Conservation (phyloP, 2,888 invertebrate species). For the Ichneumon xanthorius region DNA sequence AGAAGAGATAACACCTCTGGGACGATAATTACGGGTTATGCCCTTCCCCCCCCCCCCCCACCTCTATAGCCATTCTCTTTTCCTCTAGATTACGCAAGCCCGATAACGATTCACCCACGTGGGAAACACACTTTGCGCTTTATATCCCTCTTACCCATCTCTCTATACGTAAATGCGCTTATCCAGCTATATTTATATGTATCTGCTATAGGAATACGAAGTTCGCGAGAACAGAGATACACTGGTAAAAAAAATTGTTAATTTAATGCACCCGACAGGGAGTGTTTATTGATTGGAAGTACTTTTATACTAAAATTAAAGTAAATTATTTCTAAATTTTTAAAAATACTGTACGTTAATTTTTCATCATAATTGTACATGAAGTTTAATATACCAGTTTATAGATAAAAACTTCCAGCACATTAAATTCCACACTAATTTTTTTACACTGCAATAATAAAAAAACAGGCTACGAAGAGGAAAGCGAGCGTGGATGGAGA, state of each 20-base stretch:
- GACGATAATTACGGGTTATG: slow-evolving; percentile 46
- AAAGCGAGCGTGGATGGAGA: slow-evolving; percentile 28
- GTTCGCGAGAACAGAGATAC: too few species aligned
- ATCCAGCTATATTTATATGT: too few species aligned
- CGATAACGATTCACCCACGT: slow-evolving; percentile 50
- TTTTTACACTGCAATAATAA: not conserved
- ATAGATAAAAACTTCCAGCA: too few species aligned
- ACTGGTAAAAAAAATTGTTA: too few species aligned
- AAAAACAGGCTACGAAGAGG: not conserved
- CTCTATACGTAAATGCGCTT: not conserved
- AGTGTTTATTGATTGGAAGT: too few species aligned
- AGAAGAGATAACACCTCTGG: slow-evolving; percentile 3
- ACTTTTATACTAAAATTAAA: too few species aligned
- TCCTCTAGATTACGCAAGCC: slow-evolving; percentile 31
- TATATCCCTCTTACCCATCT: not conserved
- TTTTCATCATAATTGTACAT: too few species aligned
- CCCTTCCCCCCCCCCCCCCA: not conserved
- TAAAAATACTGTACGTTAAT: too few species aligned
- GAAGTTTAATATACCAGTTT: not conserved
- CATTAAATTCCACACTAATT: too few species aligned
- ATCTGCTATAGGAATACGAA: too few species aligned
- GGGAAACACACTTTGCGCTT: slow-evolving; percentile 31
- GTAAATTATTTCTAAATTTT: too few species aligned
- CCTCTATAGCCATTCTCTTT: not conserved
- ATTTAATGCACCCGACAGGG: too few species aligned